Base-by-base conservation (phyloP, 2,113 vertebrate genomes). In the Psilopogon haemacephalus region DNA sequence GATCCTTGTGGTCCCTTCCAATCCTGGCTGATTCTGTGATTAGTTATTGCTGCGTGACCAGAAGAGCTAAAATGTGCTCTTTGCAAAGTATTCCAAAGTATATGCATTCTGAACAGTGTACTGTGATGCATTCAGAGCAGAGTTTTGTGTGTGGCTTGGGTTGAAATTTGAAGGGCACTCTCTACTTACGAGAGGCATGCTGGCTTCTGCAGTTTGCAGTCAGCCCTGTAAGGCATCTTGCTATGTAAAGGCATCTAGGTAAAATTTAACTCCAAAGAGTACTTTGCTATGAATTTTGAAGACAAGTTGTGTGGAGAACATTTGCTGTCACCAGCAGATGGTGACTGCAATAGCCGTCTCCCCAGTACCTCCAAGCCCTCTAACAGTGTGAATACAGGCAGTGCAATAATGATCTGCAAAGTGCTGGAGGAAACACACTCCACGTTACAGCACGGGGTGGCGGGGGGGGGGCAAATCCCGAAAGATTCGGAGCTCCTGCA, bases 221-320 rank as follows among this genome's bases (percentile, higher is more conserved):
- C 83, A 56, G 83, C 83, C 56, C 42, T 86, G 40, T 58, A 85
- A 93, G 69, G 56, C 26, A 68, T 85, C 63, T 89, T 9, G 2
- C 55, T 83, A 28, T 52, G 35, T 69, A 72, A 77, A 93, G 48
- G 37, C 27, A 38, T 81, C 55, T 64, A 88, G 72, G 83, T 78
- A 86, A 90, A 89, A 94, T 64, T 90, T 84, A 69, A 71, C 86
- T 93, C 69, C 35, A 74, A 93, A 89, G 75, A 52, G 27, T 83
- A 84, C 20, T 84, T 92, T 75, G 48, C 70, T 80, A 68, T 68
- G 72, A 90, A 88, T 93, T 94, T 86, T 91, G 62, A 88, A 91
- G 79, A 89, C 88, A 91, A 90, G 93, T 52, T 35, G 1, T 21
- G 62, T 81, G 44, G 50, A 92, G 58, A 86, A 86, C 38, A 65